Conservation (phyloP, 2,113 vertebrate genomes). For the Callospermophilus lateralis region DNA sequence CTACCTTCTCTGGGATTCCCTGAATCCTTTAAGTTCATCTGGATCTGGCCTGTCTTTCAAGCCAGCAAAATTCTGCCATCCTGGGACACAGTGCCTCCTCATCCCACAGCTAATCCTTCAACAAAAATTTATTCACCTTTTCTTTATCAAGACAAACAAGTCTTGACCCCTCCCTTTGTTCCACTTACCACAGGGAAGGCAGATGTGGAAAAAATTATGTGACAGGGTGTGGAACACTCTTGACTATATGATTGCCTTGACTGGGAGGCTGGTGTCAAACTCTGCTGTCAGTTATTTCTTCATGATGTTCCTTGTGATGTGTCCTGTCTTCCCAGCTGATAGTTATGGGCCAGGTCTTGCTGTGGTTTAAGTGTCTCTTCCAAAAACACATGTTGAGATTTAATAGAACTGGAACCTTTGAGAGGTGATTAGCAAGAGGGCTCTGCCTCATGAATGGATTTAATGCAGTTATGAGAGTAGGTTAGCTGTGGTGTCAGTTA, state of each 20-base stretch:
- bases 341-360: not conserved
- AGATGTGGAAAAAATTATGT: accelerated
- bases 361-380: not conserved
- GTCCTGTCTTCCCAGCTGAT: not conserved
- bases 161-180: not conserved
- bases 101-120: not conserved
- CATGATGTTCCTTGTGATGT: not conserved
- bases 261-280: not conserved
- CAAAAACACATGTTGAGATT: not conserved
- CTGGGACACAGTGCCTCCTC: accelerated
- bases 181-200: not conserved
- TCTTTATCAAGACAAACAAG: not conserved
- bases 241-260: not conserved
- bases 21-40: not conserved
- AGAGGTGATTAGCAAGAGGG: not conserved
- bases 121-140: not conserved
- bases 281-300: not conserved
- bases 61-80: not conserved
- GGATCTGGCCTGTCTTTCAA: not conserved
- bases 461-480: not conserved
- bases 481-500: not conserved
- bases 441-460: not conserved
- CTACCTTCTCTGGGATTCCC: not conserved
- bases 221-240: accelerated
- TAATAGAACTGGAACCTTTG: not conserved